Percentiles rank a stretch among this genome's conserved stretches.
Evolutionary conservation across 1,140 invertebrate genomes (phyloP).

Genomic region (Charaxes varanes): DNA sequence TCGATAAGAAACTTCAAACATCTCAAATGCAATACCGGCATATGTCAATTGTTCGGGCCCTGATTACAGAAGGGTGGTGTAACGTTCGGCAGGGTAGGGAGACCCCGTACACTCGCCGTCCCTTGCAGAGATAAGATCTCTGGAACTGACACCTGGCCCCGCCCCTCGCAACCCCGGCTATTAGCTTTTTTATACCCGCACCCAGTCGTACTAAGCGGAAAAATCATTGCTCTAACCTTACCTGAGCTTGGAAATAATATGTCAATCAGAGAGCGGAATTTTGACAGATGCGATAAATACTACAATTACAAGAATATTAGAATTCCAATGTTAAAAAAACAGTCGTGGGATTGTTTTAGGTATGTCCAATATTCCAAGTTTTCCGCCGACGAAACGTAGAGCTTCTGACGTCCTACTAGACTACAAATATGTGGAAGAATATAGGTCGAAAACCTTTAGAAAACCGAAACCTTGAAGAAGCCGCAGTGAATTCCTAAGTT

Average conservation of each 20-base stretch:
- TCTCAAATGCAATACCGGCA: too few species aligned
- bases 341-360: too few species aligned
- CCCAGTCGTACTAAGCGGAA: slow-evolving; percentile 28
- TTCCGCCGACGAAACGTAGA: too few species aligned
- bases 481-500: too few species aligned
- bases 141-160: slow-evolving; percentile 65
- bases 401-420: too few species aligned
- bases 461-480: too few species aligned
- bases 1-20: too few species aligned
- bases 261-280: slow-evolving; percentile 7
- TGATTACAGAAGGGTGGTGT: background rate
- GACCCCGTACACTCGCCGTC: slow-evolving; percentile 11
- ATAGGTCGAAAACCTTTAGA: too few species aligned
- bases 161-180: slow-evolving; percentile 43
- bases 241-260: slow-evolving; percentile 10
- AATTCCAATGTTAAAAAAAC: background rate
- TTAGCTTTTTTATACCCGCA: slow-evolving; percentile 42
- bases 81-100: too few species aligned
- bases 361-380: too few species aligned
- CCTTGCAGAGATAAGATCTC: slow-evolving; percentile 56
- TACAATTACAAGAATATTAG: background rate
- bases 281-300: background rate
- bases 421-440: too few species aligned
- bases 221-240: slow-evolving; percentile 16
- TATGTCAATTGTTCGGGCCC: too few species aligned